Evolutionary conservation across 2,113 vertebrate genomes (phyloP), one percentile per base, ranked within the genome.

Genomic region (Dipodomys ordii): DNA sequence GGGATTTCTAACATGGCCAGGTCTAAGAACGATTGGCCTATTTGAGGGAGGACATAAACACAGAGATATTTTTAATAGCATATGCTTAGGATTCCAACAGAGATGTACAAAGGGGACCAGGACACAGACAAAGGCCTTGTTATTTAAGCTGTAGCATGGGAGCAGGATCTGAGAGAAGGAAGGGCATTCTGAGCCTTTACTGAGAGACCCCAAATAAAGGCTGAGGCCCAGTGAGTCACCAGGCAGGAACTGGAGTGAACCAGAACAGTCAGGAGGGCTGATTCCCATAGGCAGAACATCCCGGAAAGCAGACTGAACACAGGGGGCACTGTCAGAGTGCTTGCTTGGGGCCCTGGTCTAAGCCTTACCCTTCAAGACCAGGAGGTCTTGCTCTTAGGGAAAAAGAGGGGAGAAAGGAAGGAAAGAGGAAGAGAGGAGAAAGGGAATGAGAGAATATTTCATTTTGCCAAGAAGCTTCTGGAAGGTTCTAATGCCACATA

Each of bases 171-270:
- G 53, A 67, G 78, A 64, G 32, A n/a, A 35, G 76, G 68, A 49
- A 62, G 39, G 10, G 35, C 20, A 25, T 91, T 68, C 72, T 73
- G 25, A 22, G 72, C 8, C 80, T 88, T 88, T 76, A 46, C 22
- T 93, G 23, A 9, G 49, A 67, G 64, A 60, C 2, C 27, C 27
- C 32, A 74, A 60, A 72, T 32, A 83, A 72, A 95, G 69, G 35
- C 68, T 49, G 68, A 92, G 53, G 67, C 35, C 3, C 73, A 89
- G 57, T n/a, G 71, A 86, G 73, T 91, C 81, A 82, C 25, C 69
- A 77, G 44, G 27, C 2, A 85, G 73, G 32, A 85, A 20, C 69
- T 80, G 35, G 57, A 92, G 69, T 25, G 65, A 95, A 83, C 20
- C 46, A 39, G 74, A 68, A 46, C 18, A 44, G 39, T 20, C 6